These are phyloP conservation scores for Phymastichus coffea DNA, from an alignment of 1,140 invertebrate species.

Conservation along the genomic window DNA sequence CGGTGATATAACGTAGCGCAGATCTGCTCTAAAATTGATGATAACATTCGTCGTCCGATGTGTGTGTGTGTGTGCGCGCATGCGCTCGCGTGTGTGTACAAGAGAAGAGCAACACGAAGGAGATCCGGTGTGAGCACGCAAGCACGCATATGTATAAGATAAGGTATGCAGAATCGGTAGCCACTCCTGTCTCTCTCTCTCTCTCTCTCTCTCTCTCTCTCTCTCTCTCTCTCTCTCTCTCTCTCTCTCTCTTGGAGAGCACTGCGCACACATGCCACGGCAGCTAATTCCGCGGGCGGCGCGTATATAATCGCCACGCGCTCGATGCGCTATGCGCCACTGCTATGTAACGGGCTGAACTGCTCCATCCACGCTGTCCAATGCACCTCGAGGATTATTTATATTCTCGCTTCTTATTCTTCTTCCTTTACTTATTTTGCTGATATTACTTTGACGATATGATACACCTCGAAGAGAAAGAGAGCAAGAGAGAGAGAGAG, in stretches of 20 bases:
- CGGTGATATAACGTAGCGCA: not conserved
- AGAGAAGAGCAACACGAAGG: conserved; percentile 22
- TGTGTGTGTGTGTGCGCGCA: not conserved
- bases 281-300: conserved; percentile 18
- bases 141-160: conserved; percentile 17
- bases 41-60: not conserved
- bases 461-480: not conserved
- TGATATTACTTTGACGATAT: not conserved
- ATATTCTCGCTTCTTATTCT: not conserved
- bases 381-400: conserved; percentile 6
- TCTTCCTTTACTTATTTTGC: not conserved
- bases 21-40: not conserved
- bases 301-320: conserved; percentile 32
- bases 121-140: conserved; percentile 6
- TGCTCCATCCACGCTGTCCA: conserved; percentile 1
- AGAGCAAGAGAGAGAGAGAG: too few species aligned
- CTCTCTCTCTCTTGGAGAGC: not conserved
- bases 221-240: not conserved
- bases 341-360: not conserved
- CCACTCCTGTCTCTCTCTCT: conserved; percentile 24
- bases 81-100: conserved; percentile 2
- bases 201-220: not conserved
- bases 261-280: conserved; percentile 25
- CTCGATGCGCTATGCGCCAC: conserved; percentile 24
- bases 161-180: conserved; percentile 33